Base-by-base conservation (phyloP, 2,888 invertebrate genomes). In the Pollenia labialis region DNA sequence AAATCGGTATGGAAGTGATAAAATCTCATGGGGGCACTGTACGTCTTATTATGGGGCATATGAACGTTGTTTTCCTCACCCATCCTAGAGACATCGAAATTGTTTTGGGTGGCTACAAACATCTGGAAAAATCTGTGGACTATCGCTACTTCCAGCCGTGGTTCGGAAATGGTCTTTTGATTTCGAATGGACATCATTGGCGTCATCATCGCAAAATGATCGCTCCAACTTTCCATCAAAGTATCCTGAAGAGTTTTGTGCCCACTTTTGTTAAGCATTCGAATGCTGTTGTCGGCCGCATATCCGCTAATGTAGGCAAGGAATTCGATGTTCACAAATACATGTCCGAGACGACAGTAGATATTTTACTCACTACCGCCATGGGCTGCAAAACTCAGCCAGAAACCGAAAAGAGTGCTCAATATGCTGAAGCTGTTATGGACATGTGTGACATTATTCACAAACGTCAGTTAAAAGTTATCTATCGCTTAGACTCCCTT, bases 401-500 rank as follows among this genome's bases (percentile, higher is more conserved):
- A 95, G 96, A 91, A 94, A 95, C 92, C 94, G 95, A 90, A 94
- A 95, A 90, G 89, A 97, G 97, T 74, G 96, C 95, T 90, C 96
- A 97, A 90, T 97, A 97, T 90, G 97, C 97, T 1, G 95, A 96
- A 95, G 97, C 97, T 85, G 97, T 97, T 0, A 96, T 97, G 95
- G 96, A 97, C 89, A 96, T 97, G 97, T 97, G 97, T 90, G 96
- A 97, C 89, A 97, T 97, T 76, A 95, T 97, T 10, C 97, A 97
- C 90, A 94, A 96, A 88, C 95, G 97, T 75, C 97, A 97, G 90
- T 95, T 96, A 85, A 96, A 96, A 91, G 91, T 96, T 23, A 96
- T 96, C 95, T 93, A 97, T 72, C 94, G 96, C 87, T 95, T 96
- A 18, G 96, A 97, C 88, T 92, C 95, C 87, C 92, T 97, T 56